phyloP scores from a whole-genome alignment of 2,113 vertebrate species.

The Chunga burmeisteri region DNA sequence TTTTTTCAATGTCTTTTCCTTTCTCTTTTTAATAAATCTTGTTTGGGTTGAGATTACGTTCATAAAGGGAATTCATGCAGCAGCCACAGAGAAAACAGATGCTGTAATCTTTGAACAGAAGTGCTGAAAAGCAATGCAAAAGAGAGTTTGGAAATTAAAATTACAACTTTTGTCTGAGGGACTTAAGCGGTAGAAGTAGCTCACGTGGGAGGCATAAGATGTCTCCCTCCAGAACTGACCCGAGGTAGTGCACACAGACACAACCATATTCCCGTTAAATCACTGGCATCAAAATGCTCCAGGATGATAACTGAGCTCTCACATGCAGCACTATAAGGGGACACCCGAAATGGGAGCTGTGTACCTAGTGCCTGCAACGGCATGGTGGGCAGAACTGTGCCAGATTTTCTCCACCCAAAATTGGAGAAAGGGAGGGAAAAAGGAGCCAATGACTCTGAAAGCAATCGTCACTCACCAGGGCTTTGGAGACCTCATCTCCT shows the following conservation, averaged over 20 bases:
- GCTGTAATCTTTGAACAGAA: not conserved
- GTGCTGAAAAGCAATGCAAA: not conserved
- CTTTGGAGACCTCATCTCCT: not conserved
- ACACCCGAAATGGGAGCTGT: not conserved
- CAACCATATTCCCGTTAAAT: fast-evolving
- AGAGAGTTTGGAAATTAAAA: not conserved
- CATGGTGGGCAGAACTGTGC: fast-evolving
- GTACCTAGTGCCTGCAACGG: not conserved
- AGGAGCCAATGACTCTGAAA: not conserved
- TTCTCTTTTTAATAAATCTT: not conserved
- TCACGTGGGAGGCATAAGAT: not conserved
- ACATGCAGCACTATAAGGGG: not conserved
- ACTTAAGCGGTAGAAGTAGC: not conserved
- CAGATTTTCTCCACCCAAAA: not conserved
- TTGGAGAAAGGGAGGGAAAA: not conserved
- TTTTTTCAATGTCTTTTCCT: not conserved
- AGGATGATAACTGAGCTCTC: not conserved
- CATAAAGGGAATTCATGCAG: not conserved
- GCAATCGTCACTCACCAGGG: not conserved
- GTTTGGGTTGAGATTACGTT: not conserved
- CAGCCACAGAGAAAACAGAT: not conserved
- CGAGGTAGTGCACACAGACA: not conserved
- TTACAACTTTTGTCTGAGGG: not conserved
- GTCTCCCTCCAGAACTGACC: not conserved
- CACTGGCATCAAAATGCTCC: not conserved